phyloP scores from a whole-genome alignment of 2,113 vertebrate species.

The Chloroceryle aenea region DNA sequence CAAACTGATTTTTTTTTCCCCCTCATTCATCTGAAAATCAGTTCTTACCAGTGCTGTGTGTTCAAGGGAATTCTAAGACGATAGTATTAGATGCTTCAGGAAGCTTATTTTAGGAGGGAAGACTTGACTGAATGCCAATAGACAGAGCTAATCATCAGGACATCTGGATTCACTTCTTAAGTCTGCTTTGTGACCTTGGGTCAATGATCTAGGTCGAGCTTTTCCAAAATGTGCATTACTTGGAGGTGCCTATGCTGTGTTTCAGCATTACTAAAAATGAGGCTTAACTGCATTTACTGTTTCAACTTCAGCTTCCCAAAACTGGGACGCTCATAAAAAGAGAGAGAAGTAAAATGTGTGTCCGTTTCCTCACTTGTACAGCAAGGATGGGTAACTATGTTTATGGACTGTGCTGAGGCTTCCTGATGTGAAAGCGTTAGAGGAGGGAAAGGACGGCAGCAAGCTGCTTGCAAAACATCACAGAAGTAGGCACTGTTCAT shows the following conservation, averaged over 20 bases:
- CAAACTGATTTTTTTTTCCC: accelerated
- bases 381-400: background rate
- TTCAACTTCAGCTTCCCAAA: slow-evolving; percentile 12
- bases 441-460: background rate
- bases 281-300: background rate
- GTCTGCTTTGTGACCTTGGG: slow-evolving; percentile 26
- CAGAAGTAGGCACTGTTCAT: background rate
- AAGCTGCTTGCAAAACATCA: background rate
- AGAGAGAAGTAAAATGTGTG: background rate
- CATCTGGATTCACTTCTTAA: slow-evolving; percentile 65
- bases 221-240: slow-evolving; percentile 8
- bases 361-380: background rate
- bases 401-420: background rate
- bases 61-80: slow-evolving; percentile 29
- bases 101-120: slow-evolving; percentile 60
- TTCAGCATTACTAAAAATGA: slow-evolving; percentile 2
- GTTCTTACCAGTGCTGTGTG: background rate
- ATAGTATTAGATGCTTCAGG: slow-evolving; percentile 37
- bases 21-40: background rate
- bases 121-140: slow-evolving; percentile 49
- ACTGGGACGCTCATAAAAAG: background rate
- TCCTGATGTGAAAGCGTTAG: background rate
- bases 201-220: slow-evolving; percentile 14
- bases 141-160: slow-evolving; percentile 43
- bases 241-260: background rate